Base-by-base conservation (phyloP, 2,888 invertebrate genomes). In the Drosophila cognata region DNA sequence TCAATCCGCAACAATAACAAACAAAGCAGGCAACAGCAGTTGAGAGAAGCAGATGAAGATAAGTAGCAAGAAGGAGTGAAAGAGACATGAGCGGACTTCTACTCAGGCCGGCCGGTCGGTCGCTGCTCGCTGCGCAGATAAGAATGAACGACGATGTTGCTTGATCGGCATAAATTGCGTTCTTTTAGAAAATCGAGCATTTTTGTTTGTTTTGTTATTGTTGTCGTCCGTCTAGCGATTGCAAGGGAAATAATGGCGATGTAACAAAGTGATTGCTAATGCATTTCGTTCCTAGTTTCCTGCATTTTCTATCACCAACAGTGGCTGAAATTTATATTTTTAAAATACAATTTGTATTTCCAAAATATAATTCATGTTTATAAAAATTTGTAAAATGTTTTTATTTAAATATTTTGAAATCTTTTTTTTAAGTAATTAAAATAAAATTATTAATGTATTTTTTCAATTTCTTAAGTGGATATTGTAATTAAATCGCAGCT, bases 111-210 rank as follows among this genome's bases (percentile, higher is more conserved):
- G 41, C 65, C 64, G 60, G 46, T 38, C 41, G 62, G 38, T 35
- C 28, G 57, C 41, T 28, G 56, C 11, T 31, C 28, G 28, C 18
- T 53, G 16, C n/a, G 18, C 31, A 72, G 81, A 80, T 80, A 80
- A 78, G 80, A 46, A 25, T 56, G 48, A 11, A 28, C 57, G 38
- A 58, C 55, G 69, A 64, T 65, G 64, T 51, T 81, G 77, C 64
- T 56, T 51, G 74, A 81, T 78, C 82, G 79, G 64, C 79, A 71
- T 31, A 68, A 79, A 81, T 71, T 79, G 79, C 82, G 82, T 74
- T 78, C 65, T 78, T 79, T 51, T 33, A 64, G 64, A 67, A 78
- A 74, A 53, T 59, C 50, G 41, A 21, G 56, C 63, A 46, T 21
- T 56, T 48, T 58, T 56, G 21, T 41, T 53, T 43, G 46, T 36